Evolutionary conservation across 2,888 invertebrate species (phyloP).

Genomic region (Troides aeacus): DNA sequence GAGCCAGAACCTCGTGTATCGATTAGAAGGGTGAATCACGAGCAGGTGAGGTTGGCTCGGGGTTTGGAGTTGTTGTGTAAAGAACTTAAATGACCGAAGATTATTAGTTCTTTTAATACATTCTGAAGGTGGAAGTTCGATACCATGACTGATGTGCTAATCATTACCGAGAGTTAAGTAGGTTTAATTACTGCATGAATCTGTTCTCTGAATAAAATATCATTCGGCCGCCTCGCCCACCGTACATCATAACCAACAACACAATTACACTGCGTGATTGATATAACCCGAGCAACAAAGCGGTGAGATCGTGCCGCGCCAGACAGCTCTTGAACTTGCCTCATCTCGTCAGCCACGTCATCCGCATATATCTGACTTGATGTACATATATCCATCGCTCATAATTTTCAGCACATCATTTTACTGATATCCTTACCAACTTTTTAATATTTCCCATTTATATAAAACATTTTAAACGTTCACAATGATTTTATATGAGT

Average conservation of each 20-base stretch:
- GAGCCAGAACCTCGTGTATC: too few species aligned
- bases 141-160: neutral
- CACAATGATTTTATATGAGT: neutral
- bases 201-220: slow-evolving; percentile 5
- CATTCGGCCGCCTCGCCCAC: slow-evolving; percentile 6
- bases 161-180: neutral
- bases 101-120: neutral
- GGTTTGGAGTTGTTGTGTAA: neutral
- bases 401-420: slow-evolving; percentile 7
- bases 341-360: slow-evolving; percentile 23
- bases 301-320: slow-evolving; percentile 22
- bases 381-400: slow-evolving; percentile 2
- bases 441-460: neutral
- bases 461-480: neutral
- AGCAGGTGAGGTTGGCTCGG: too few species aligned
- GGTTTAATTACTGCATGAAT: neutral
- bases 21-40: too few species aligned
- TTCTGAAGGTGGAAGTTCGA: neutral
- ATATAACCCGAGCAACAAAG: slow-evolving; percentile 26
- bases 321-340: slow-evolving; percentile 27
- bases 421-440: slow-evolving; percentile 10
- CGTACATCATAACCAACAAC: slow-evolving; percentile 27
- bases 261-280: slow-evolving; percentile 29
- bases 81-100: neutral
- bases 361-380: slow-evolving; percentile 16